Conservation (phyloP, 2,888 invertebrate species). For the Petrolisthes cinctipes region DNA sequence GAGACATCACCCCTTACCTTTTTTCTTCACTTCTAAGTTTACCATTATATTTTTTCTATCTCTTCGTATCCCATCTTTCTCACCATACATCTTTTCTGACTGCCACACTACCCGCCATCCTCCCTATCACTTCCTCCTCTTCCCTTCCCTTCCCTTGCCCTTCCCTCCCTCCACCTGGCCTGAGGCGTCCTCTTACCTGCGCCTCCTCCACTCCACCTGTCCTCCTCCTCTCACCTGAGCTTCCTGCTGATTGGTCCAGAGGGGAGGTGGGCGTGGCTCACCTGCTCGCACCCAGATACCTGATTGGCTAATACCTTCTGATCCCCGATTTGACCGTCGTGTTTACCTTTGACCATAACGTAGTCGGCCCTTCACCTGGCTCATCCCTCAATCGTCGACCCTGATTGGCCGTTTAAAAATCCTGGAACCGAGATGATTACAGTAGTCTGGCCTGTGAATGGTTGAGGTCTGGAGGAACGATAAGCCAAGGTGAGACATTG, state of each 20-base stretch:
- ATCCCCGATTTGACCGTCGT: too few species aligned
- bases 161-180: not conserved
- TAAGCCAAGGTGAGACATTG: not conserved
- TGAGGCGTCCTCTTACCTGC: slow-evolving; percentile 37
- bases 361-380: slow-evolving; percentile 44
- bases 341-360: slow-evolving; percentile 45
- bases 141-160: not conserved
- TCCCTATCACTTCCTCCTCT: too few species aligned
- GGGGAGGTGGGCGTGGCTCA: slow-evolving; percentile 36
- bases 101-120: too few species aligned
- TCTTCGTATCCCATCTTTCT: too few species aligned
- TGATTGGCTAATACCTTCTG: slow-evolving; percentile 39
- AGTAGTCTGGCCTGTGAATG: not conserved
- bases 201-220: slow-evolving; percentile 42
- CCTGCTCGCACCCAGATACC: slow-evolving; percentile 31
- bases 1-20: not conserved
- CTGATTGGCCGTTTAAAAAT: slow-evolving; percentile 15
- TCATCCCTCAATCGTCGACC: slow-evolving; percentile 15
- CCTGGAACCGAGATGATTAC: not conserved
- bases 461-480: not conserved
- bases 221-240: slow-evolving; percentile 46
- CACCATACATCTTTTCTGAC: too few species aligned
- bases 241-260: slow-evolving; percentile 25
- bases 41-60: too few species aligned
- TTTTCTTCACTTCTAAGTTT: not conserved